phyloP scores from a whole-genome alignment of 2,113 vertebrate species.

The Rhinopomastus cyanomelas region DNA sequence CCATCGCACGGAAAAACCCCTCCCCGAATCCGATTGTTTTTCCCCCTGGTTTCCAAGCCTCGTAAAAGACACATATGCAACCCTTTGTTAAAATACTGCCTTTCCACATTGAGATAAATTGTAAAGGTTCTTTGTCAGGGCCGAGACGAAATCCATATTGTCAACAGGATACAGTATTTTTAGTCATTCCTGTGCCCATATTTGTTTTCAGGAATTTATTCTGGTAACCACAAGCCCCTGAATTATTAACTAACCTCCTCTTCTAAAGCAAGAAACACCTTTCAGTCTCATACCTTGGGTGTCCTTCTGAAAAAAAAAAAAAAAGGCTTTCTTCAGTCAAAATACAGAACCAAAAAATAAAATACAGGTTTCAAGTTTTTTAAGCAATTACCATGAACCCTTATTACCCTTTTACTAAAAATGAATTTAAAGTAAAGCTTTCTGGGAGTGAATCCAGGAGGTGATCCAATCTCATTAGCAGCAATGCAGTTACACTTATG shows the following conservation, averaged over 20 bases:
- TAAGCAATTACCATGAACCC: neutral
- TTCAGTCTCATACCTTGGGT: neutral
- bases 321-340: neutral
- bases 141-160: conserved; percentile 42
- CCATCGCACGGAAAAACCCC: neutral
- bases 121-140: conserved; percentile 35
- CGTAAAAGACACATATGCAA: conserved; percentile 2
- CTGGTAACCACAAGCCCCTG: conserved; percentile 33
- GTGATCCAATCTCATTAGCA: conserved; percentile 42
- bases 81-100: conserved; percentile 37
- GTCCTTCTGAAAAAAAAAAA: conserved; percentile 8
- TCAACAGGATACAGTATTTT: conserved; percentile 51
- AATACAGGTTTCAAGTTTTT: neutral
- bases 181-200: conserved; percentile 37
- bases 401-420: conserved; percentile 38
- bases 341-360: conserved; percentile 22
- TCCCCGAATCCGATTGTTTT: no score
- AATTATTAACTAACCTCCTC: conserved; percentile 60
- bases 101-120: conserved; percentile 27
- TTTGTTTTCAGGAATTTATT: conserved; percentile 53
- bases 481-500: conserved; percentile 38
- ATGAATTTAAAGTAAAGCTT: conserved; percentile 26
- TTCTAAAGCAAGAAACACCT: conserved; percentile 47
- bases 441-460: conserved; percentile 20
- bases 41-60: neutral